Evolutionary conservation across 37 sponge, comb jelly and placozoan species (phyloP), one percentile per base, ranked within the genome.

Genomic region (Eunapius fragilis): DNA sequence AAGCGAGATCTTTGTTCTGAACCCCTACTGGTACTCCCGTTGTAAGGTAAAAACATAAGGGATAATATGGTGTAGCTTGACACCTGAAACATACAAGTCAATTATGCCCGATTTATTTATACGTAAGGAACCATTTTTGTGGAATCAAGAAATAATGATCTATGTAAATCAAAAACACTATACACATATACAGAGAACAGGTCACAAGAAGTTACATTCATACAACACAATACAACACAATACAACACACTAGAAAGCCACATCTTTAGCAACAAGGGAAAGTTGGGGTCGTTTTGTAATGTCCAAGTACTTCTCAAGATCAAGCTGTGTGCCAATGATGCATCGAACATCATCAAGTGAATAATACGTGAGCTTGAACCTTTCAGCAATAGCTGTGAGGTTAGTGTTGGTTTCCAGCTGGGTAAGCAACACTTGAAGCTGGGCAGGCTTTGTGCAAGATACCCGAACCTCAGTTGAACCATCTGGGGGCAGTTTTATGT

Each of bases 381-480:
- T 58, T 17, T 58, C 58, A 58, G 58, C 58, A 58, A 58, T 19
- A 19, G 58, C 76, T 23, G 26, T 30, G 2, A 88, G 28, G 12
- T 48, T 68, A 0, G 37, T 31, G 49, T 87, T 88, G 9, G 76
- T 78, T 41, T 88, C 74, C 31, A 91, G 74, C 67, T 86, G 79
- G 67, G 83, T 82, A 31, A 91, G 36, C 7, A 86, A 30, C 0
- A 49, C 79, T 31, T 86, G 72, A 12, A 86, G 72, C 27, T 69
- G 9, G 9, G 69, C 74, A 24, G 91, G 91, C 68, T 83, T 86
- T 0, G 78, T 74, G 77, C 87, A 86, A 35, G 83, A 37, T 10
- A 91, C 72, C 22, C 87, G 78, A 0, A 91, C 74, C 50, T 75
- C 69, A 12, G 27, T 47, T 12, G 24, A 28, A 14, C 48, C 79